These are phyloP conservation scores for Pygoscelis adeliae DNA, from an alignment of 2,113 vertebrate genomes.

Conservation along the genomic window DNA sequence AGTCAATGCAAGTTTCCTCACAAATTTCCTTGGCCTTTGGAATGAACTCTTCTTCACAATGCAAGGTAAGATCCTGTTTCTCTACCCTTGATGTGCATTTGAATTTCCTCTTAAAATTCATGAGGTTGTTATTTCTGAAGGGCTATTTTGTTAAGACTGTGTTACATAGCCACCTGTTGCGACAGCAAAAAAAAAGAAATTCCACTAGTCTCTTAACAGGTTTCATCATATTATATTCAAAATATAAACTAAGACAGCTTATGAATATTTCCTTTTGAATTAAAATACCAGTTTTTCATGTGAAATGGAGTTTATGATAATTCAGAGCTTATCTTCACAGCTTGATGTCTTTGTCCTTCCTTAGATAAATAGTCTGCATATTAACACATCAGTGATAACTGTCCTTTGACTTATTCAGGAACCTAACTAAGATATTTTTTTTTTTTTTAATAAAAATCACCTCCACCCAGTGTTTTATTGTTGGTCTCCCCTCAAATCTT, in stretches of 20 bases:
- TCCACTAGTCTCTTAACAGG: background rate
- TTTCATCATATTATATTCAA: background rate
- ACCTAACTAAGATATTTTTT: background rate
- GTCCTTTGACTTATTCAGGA: background rate
- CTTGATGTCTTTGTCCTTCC: slow-evolving; percentile 36
- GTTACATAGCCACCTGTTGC: slow-evolving; percentile 12
- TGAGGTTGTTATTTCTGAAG: background rate
- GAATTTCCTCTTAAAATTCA: slow-evolving; percentile 15
- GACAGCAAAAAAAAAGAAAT: background rate
- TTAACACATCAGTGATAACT: background rate
- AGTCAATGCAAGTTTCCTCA: background rate
- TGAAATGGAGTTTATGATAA: slow-evolving; percentile 30
- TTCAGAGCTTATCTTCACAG: slow-evolving; percentile 49
- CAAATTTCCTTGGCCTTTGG: background rate
- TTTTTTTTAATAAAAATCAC: background rate
- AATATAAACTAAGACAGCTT: background rate
- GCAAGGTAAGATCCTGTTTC: background rate
- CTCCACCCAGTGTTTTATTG: background rate
- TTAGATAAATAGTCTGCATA: background rate
- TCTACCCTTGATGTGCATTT: background rate
- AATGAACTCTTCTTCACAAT: background rate
- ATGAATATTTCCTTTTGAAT: slow-evolving; percentile 51
- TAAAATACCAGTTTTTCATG: background rate
- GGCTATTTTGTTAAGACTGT: background rate
- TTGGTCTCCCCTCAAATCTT: background rate